A percentile compares a stretch with the other conserved stretches of the same genome.
Conservation (phyloP, 2,797 vertebrate species). For the Tauraco hartlaubi region DNA sequence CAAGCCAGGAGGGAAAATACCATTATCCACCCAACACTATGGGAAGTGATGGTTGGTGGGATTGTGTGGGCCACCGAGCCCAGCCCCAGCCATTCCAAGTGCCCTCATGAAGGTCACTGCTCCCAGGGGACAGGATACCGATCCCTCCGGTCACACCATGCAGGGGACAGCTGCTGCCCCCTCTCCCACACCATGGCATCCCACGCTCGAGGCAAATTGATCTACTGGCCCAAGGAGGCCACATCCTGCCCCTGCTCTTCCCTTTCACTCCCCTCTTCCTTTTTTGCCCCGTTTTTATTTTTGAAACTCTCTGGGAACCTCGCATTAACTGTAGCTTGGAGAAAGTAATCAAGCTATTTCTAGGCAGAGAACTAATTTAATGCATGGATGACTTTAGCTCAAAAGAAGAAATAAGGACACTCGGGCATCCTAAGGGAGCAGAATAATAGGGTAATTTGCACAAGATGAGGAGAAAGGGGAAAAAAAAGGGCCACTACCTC, state of each 20-base stretch:
- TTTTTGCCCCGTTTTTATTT: conserved; percentile 3
- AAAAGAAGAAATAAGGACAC: conserved; percentile 84
- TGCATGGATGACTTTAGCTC: conserved; percentile 87
- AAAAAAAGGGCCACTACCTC: conserved; percentile 39
- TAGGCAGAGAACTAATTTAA: conserved; percentile 88
- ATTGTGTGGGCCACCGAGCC: fast-evolving
- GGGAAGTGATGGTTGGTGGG: background rate
- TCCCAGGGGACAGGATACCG: background rate
- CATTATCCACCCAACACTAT: background rate
- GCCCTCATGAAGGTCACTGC: fast-evolving
- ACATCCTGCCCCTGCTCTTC: background rate
- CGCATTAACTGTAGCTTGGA: conserved; percentile 64
- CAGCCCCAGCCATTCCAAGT: background rate
- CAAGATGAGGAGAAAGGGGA: conserved; percentile 72
- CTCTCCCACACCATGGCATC: background rate
- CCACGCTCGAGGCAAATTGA: fast-evolving
- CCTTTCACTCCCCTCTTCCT: background rate
- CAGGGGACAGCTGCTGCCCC: background rate
- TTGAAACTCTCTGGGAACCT: conserved; percentile 60
- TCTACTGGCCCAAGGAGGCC: background rate
- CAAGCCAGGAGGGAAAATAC: background rate
- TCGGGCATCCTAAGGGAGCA: conserved; percentile 80
- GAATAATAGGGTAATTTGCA: conserved; percentile 83
- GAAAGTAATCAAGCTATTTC: conserved; percentile 84
- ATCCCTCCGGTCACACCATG: background rate